Conservation (phyloP, 30 jellyfish, hydroid and myxozoan genomes). For the Aurelia coerulea region DNA sequence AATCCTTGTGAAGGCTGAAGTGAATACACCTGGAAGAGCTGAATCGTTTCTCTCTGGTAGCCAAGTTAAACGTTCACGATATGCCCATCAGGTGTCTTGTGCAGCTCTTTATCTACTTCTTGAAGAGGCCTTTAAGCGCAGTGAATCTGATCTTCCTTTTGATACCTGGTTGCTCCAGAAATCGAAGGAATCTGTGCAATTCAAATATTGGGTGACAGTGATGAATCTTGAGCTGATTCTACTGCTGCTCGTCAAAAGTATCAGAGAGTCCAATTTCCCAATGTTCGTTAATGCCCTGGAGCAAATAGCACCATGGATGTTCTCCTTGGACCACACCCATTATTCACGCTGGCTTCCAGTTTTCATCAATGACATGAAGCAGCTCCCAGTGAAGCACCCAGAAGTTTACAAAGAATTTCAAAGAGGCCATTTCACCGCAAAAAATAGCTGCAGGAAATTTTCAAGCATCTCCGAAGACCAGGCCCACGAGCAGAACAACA, state of each 20-base stretch:
- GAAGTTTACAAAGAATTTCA: constrained; percentile 28
- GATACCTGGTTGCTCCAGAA: too few relatives aligned
- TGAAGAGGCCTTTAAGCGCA: too few relatives aligned
- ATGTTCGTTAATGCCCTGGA: constrained; percentile 18
- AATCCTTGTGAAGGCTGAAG: too few relatives aligned
- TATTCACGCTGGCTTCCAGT: constrained; percentile 52
- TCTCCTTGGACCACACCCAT: constrained; percentile 50
- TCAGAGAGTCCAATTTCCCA: constrained; percentile 15
- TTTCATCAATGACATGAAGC: constrained; percentile 10
- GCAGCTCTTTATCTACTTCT: too few relatives aligned
- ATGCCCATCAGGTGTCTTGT: too few relatives aligned
- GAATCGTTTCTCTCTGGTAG: too few relatives aligned
- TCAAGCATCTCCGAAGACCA: constrained; percentile 54
- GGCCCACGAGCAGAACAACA: constrained; percentile 75
- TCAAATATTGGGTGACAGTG: constrained; percentile 16
- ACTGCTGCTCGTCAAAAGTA: neutral
- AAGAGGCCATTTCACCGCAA: constrained; percentile 8
- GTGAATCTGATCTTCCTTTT: neutral
- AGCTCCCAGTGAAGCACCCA: constrained; percentile 17
- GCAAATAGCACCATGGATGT: constrained; percentile 43
- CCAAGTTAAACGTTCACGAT: too few relatives aligned
- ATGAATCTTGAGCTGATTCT: constrained; percentile 9
- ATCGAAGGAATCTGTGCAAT: neutral
- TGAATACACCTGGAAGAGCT: too few relatives aligned
- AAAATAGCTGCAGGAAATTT: constrained; percentile 19